Evolutionary conservation across 2,113 vertebrate genomes (phyloP).

Genomic region (Picathartes gymnocephalus): DNA sequence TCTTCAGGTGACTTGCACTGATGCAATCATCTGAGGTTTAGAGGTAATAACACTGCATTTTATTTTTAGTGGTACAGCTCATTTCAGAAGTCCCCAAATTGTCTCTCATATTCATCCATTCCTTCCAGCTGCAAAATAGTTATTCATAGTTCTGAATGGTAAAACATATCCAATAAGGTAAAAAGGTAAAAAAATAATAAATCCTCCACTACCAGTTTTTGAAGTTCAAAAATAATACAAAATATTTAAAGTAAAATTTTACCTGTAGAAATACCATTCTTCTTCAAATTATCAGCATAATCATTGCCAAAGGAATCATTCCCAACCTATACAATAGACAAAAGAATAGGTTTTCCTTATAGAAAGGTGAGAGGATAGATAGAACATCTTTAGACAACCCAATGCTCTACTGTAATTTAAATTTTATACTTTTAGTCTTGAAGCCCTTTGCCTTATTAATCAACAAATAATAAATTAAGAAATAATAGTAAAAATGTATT

Average conservation of each 20-base stretch:
- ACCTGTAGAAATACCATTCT: slow-evolving; percentile 91
- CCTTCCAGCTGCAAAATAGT: not conserved
- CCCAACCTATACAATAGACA: slow-evolving; percentile 84
- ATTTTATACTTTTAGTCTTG: not conserved
- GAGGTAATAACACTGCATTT: not conserved
- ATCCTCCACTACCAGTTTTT: not conserved
- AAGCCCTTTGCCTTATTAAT: not conserved
- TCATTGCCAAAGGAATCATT: slow-evolving; percentile 95
- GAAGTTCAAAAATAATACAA: not conserved
- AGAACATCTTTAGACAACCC: slow-evolving; percentile 36
- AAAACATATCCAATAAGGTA: not conserved
- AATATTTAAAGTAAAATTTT: slow-evolving; percentile 43
- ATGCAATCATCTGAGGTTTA: not conserved
- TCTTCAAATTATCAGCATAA: slow-evolving; percentile 93
- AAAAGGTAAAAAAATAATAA: not conserved
- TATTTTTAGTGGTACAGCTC: not conserved
- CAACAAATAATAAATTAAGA: not conserved
- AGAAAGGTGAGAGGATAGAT: not conserved
- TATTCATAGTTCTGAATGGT: not conserved
- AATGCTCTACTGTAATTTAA: slow-evolving; percentile 38
- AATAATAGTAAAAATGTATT: not conserved
- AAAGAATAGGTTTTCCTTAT: slow-evolving; percentile 1
- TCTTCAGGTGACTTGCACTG: not conserved
- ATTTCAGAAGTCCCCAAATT: not conserved
- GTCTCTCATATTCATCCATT: not conserved